phyloP scores from a whole-genome alignment of 2,797 vertebrate genomes.

The Tokudaia tokunoshimensis region DNA sequence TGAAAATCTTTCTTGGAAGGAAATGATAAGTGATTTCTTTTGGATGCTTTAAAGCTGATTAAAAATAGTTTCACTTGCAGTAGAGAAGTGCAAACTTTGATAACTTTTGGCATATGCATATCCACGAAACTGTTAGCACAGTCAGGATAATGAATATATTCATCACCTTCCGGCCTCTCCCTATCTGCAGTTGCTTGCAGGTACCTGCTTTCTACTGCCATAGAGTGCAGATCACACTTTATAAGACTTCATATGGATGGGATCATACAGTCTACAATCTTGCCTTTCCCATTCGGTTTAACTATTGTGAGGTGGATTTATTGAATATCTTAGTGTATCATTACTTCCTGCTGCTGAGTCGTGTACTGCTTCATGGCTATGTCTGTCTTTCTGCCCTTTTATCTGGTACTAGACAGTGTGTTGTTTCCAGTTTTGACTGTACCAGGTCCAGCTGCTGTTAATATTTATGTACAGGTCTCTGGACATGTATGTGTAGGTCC shows the following conservation, averaged over 20 bases:
- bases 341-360: background rate
- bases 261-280: background rate
- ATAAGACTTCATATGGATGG: background rate
- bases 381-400: background rate
- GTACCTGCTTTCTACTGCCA: background rate
- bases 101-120: background rate
- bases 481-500: background rate
- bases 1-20: background rate
- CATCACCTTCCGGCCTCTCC: background rate
- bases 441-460: background rate
- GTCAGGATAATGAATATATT: background rate
- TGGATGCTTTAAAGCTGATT: background rate
- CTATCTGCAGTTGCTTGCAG: background rate
- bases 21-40: background rate
- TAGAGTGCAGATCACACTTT: background rate
- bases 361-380: rapidly evolving
- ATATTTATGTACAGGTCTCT: background rate
- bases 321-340: background rate
- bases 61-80: background rate
- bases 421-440: background rate
- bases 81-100: background rate
- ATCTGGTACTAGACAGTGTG: background rate
- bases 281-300: background rate
- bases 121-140: background rate
- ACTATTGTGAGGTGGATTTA: conserved; percentile 15